Evolutionary conservation across 2,888 invertebrate species (phyloP), one percentile per base, ranked within the genome.

Genomic region (Drosophila acutilabella): DNA sequence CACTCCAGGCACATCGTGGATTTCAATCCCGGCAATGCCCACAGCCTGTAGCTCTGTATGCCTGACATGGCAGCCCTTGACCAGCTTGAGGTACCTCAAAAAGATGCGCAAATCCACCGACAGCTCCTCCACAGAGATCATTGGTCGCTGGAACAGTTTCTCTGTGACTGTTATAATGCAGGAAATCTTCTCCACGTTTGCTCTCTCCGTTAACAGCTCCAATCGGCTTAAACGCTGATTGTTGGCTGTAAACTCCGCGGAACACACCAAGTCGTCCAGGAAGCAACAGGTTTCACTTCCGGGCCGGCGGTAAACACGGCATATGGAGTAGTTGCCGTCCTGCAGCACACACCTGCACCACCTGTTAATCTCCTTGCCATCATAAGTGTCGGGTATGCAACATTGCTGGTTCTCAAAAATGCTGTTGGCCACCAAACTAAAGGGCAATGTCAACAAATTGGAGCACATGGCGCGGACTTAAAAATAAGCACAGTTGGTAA

Each of bases 211-310:
- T 4, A 86, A 14, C 0, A 64, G 44, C 13, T 71, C 75, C 2
- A 86, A 7, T 6, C 26, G 23, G 8, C n/a, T 20, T 3, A 88
- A 13, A 0, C 54, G 52, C 38, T 86, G 61, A 30, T 66, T 67
- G 20, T 13, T 23, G 1, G 26, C 44, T 1, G 30, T 5, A 2
- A 83, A 74, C 2, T 36, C 16, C 0, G 4, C 48, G 6, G 74
- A 75, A 1, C 90, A 70, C 33, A 91, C 90, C 11, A 71, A 45
- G 16, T 64, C 53, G 59, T 90, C 90, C 44, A 91, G 20, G 42
- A 83, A 90, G 70, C 90, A 83, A 71, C 81, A 85, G n/a, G 75
- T 64, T 20, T 69, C 67, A 4, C 71, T 59, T 10, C 64, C 67
- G 0, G 64, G 66, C 11, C 88, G 76, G 4, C 74, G 66, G 33